A percentile compares a stretch with the other conserved stretches of the same genome.
phyloP scores from a whole-genome alignment of 2,113 vertebrate genomes.

The Paedocypris sp. region DNA sequence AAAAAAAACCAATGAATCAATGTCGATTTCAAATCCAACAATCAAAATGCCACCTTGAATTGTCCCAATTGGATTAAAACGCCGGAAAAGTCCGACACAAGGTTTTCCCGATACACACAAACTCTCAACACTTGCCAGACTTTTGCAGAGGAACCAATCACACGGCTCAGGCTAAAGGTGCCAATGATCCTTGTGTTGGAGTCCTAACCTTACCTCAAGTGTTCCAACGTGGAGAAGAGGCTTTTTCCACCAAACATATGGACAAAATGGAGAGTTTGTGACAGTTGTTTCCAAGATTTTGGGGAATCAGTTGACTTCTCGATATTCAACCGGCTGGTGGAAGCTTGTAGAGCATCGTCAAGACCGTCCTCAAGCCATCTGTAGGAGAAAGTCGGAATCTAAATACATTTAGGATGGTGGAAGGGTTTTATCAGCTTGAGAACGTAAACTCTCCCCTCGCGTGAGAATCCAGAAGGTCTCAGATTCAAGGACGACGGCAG shows the following conservation, averaged over 20 bases:
- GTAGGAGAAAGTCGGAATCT: no score
- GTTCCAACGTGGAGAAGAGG: slow-evolving; percentile 60
- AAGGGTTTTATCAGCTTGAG: background rate
- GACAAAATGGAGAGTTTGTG: slow-evolving; percentile 36
- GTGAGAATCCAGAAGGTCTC: background rate
- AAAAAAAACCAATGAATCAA: slow-evolving; percentile 59
- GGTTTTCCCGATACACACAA: no score
- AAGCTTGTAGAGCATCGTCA: no score
- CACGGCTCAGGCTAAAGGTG: slow-evolving; percentile 55
- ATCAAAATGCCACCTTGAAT: no score
- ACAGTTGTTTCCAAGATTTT: no score
- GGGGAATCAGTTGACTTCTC: slow-evolving; percentile 30
- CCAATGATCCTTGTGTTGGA: slow-evolving; percentile 59
- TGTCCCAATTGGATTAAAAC: slow-evolving; percentile 43
- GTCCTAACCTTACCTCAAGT: slow-evolving; percentile 76
- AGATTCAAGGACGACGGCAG: background rate
- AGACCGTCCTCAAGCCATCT: no score
- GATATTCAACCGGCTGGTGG: no score
- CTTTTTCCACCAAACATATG: slow-evolving; percentile 46
- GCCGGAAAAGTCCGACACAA: slow-evolving; percentile 38
- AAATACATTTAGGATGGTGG: no score
- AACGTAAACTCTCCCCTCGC: background rate
- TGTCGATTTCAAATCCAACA: slow-evolving; percentile 51
- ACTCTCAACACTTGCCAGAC: slow-evolving; percentile 25
- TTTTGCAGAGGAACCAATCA: slow-evolving; percentile 41